Evolutionary conservation across 2,888 invertebrate genomes (phyloP).

Genomic region (Limnephilus auricula): DNA sequence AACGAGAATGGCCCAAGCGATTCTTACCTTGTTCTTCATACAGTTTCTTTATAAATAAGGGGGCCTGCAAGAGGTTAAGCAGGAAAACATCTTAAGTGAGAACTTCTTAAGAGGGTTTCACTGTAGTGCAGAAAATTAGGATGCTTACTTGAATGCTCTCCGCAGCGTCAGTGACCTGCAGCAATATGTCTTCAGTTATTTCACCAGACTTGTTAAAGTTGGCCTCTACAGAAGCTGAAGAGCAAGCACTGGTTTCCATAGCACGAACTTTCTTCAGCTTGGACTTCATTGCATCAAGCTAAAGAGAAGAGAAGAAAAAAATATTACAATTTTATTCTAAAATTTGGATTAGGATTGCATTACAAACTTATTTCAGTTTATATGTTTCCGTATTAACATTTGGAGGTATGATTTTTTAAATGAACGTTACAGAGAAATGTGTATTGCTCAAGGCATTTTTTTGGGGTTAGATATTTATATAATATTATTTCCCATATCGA

Average conservation of each 20-base stretch:
- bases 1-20: no score
- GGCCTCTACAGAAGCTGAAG: background rate
- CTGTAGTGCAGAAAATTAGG: background rate
- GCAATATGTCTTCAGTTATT: conserved; percentile 22
- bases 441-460: no score
- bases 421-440: background rate
- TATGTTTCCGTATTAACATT: no score
- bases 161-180: conserved; percentile 17
- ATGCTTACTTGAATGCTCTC: conserved; percentile 20
- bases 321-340: background rate
- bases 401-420: background rate
- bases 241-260: background rate
- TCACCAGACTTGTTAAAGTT: conserved; percentile 8
- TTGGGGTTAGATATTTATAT: no score
- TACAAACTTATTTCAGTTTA: no score
- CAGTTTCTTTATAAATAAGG: no score
- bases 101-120: no score
- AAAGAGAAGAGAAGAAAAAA: background rate
- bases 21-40: no score
- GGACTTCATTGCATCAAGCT: conserved; percentile 52
- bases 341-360: background rate
- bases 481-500: no score
- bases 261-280: conserved; percentile 29
- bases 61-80: no score
- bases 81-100: no score